These are phyloP conservation scores for Indri indri DNA, from an alignment of 2,113 vertebrate genomes.

Conservation along the genomic window DNA sequence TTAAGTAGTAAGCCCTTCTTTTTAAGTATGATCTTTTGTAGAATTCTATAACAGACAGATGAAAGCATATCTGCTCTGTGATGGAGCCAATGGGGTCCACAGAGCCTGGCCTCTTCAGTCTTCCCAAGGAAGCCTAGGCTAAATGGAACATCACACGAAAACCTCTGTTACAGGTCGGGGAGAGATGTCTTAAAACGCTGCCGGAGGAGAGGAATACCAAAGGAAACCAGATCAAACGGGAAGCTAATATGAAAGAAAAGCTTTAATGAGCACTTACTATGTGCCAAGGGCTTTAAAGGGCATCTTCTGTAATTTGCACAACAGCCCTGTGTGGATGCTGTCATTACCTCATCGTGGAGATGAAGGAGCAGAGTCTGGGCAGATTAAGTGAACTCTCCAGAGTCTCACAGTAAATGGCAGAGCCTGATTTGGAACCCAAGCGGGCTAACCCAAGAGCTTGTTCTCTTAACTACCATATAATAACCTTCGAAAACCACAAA, in stretches of 20 bases:
- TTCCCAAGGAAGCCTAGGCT: neutral
- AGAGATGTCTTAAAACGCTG: neutral
- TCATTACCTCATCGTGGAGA: accelerated
- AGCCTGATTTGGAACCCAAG: neutral
- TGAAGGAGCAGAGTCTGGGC: neutral
- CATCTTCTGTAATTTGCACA: neutral
- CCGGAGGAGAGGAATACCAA: neutral
- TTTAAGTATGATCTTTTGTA: neutral
- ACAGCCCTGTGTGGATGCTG: accelerated
- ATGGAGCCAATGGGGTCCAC: neutral
- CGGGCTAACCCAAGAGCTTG: neutral
- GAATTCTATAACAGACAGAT: neutral
- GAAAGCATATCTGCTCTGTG: neutral
- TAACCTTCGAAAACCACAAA: neutral
- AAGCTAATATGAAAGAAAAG: neutral
- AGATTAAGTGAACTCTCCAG: too few species aligned
- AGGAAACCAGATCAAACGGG: neutral
- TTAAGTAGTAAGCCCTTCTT: neutral
- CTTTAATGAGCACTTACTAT: neutral
- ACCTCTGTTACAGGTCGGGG: neutral
- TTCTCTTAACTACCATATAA: neutral
- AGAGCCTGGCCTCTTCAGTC: neutral
- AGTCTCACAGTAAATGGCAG: neutral
- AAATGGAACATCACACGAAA: accelerated
- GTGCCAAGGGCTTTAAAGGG: neutral